A percentile compares a stretch with the other conserved stretches of the same genome.
phyloP scores from a whole-genome alignment of 1,140 invertebrate species.

The Rhopalosiphum padi region DNA sequence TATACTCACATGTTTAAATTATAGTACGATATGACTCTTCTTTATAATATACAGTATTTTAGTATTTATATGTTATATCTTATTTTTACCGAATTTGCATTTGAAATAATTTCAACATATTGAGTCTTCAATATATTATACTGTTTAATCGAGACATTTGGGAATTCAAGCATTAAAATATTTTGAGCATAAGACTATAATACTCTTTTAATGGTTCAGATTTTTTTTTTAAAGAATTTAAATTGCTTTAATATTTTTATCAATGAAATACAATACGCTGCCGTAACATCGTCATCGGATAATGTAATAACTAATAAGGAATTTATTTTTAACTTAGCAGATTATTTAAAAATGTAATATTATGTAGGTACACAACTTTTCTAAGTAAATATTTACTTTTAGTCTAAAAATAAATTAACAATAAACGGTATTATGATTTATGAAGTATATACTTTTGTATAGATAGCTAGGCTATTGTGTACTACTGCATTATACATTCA shows the following conservation, averaged over 20 bases:
- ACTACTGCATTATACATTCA: background rate
- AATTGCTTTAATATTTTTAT: background rate
- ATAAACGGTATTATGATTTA: background rate
- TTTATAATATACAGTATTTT: background rate
- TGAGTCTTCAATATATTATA: background rate
- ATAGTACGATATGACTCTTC: background rate
- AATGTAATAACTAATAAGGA: background rate
- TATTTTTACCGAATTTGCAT: background rate
- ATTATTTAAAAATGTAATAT: background rate
- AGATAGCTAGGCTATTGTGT: background rate
- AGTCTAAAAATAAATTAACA: background rate
- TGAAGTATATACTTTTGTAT: background rate
- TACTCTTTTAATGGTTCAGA: background rate
- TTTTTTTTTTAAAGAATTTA: background rate
- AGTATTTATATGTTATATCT: background rate
- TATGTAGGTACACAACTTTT: background rate
- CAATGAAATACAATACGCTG: background rate
- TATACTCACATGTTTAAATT: background rate
- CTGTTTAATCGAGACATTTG: background rate
- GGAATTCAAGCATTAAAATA: background rate
- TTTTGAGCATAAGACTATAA: background rate
- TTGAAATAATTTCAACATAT: background rate
- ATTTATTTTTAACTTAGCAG: background rate
- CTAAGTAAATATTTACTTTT: background rate
- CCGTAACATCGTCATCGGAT: background rate